Conservation (phyloP, 2,797 vertebrate genomes). For the Coreius guichenoti region DNA sequence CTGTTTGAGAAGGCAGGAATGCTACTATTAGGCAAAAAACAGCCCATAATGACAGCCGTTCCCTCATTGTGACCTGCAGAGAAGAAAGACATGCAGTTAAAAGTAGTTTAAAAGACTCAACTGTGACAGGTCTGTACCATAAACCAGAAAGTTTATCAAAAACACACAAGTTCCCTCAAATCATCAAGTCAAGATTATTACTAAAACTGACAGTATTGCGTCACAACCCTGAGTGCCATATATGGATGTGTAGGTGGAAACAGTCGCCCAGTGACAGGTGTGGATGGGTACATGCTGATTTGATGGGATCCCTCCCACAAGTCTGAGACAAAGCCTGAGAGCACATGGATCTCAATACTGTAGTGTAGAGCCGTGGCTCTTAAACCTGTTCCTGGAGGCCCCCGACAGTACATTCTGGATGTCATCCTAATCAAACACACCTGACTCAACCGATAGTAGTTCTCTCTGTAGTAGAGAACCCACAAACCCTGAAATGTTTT, state of each 20-base stretch:
- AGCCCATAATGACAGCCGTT: conserved; percentile 61
- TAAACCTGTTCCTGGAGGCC: not conserved
- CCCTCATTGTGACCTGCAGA: conserved; percentile 74
- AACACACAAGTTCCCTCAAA: not conserved
- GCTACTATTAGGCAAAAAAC: conserved; percentile 73
- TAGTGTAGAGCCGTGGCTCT: conserved; percentile 4
- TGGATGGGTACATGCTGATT: not conserved
- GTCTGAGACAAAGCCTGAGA: conserved; percentile 47
- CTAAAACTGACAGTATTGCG: not conserved
- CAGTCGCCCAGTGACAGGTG: not conserved
- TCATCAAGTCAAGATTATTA: not conserved
- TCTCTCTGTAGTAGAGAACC: not conserved
- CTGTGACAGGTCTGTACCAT: not conserved
- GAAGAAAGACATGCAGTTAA: conserved; percentile 16
- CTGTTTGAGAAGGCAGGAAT: conserved; percentile 72
- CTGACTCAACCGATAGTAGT: not conserved
- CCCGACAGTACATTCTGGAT: not conserved
- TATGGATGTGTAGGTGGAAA: not conserved
- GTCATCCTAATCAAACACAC: not conserved
- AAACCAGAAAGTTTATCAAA: not conserved
- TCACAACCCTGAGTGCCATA: not conserved
- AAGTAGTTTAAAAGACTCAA: not conserved
- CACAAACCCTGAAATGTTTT: not conserved
- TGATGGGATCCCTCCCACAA: conserved; percentile 51
- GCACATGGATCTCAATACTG: conserved; percentile 69